Percentiles rank a stretch among this genome's conserved stretches.
phyloP scores from a whole-genome alignment of 2,113 vertebrate species.

The Nothoprocta pentlandii region DNA sequence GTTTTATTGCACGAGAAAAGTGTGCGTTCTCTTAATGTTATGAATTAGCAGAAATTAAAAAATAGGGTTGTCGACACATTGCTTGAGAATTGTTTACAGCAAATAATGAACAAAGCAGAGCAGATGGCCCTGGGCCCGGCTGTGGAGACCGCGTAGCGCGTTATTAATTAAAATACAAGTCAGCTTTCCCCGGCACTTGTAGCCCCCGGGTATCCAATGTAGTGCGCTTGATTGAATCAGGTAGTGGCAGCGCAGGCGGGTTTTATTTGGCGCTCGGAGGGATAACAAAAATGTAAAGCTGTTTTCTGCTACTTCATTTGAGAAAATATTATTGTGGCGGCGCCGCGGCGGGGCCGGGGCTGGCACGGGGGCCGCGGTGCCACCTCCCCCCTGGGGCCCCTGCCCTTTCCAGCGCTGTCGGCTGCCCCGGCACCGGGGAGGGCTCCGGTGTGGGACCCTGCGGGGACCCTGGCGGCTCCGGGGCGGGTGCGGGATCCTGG shows the following conservation, averaged over 20 bases:
- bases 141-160: constrained; percentile 88
- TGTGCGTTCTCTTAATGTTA: constrained; percentile 60
- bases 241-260: constrained; percentile 90
- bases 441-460: no score
- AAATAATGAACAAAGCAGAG: constrained; percentile 86
- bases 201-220: constrained; percentile 95
- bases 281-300: constrained; percentile 89
- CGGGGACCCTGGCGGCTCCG: no score
- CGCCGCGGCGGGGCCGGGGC: no score
- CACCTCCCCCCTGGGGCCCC: no score
- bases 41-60: constrained; percentile 80
- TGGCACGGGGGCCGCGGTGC: no score
- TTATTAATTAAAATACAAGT: constrained; percentile 99
- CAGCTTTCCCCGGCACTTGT: constrained; percentile 82
- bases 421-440: no score
- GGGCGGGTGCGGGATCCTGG: no score
- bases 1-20: constrained; percentile 10
- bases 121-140: constrained; percentile 86
- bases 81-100: constrained; percentile 93
- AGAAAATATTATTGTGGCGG: neutral
- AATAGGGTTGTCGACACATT: constrained; percentile 79
- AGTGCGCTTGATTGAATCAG: constrained; percentile 99
- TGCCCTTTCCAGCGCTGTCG: no score
- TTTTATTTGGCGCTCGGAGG: constrained; percentile 92
- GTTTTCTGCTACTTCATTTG: constrained; percentile 85